phyloP scores from a whole-genome alignment of 2,888 invertebrate genomes.

The Kryphioiulus occultus region DNA sequence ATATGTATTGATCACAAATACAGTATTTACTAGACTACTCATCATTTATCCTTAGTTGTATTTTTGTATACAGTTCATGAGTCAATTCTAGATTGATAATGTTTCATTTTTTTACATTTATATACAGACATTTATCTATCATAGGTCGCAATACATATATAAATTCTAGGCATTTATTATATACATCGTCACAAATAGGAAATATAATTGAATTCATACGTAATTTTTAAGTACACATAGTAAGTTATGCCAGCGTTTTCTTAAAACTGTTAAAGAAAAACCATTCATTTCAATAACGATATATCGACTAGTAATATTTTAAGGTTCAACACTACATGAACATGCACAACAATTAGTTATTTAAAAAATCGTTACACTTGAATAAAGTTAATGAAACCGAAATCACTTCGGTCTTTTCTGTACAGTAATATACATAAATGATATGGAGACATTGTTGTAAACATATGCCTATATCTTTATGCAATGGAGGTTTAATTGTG shows the following conservation, averaged over 20 bases:
- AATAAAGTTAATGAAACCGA: conserved; percentile 15
- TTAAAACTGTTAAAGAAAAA: conserved; percentile 24
- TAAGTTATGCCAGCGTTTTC: not conserved
- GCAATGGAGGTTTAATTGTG: conserved; percentile 35
- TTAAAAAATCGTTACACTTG: conserved; percentile 17
- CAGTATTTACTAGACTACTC: not conserved
- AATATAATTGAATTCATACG: not conserved
- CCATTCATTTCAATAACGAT: not conserved
- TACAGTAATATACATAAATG: conserved; percentile 35
- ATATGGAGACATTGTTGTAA: conserved; percentile 2
- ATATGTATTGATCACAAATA: conserved; percentile 13
- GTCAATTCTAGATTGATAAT: not conserved
- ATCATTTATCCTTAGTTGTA: not conserved
- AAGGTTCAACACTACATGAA: not conserved
- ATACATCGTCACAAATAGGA: conserved; percentile 19
- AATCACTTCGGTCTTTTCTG: not conserved
- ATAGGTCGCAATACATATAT: not conserved
- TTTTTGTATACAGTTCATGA: not conserved
- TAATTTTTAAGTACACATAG: not conserved
- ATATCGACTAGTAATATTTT: not conserved
- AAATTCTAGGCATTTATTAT: conserved; percentile 29
- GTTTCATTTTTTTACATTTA: conserved; percentile 4
- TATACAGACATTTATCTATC: not conserved
- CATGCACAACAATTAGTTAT: not conserved
- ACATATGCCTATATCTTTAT: conserved; percentile 24